Evolutionary conservation across 2,888 invertebrate genomes (phyloP).

Genomic region (Mesoligia furuncula): DNA sequence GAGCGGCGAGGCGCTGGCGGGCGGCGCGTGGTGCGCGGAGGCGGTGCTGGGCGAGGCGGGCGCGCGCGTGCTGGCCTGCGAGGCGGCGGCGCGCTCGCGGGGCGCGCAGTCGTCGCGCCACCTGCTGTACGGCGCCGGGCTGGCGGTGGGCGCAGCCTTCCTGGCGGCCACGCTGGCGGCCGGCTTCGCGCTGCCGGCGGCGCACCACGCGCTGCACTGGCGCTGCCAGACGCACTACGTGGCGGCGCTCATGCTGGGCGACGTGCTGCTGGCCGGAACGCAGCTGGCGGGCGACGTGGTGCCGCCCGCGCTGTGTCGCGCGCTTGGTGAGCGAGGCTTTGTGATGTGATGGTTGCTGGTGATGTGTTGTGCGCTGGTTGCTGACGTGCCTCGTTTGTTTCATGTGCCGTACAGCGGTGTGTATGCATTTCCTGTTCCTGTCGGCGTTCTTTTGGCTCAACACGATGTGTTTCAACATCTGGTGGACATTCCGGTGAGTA

Average conservation of each 20-base stretch:
- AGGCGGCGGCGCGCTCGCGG: conserved; percentile 88
- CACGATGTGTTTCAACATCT: conserved; percentile 98
- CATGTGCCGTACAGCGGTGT: conserved; percentile 91
- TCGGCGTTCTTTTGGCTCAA: conserved; percentile 98
- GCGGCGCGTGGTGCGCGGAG: conserved; percentile 88
- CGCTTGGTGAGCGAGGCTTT: conserved; percentile 91
- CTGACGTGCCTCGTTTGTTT: conserved; percentile 63
- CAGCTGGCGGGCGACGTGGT: conserved; percentile 92
- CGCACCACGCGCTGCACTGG: conserved; percentile 96
- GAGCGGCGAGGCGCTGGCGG: conserved; percentile 83
- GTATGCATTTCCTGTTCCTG: conserved; percentile 96
- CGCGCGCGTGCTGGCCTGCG: conserved; percentile 83
- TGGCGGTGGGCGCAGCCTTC: conserved; percentile 95
- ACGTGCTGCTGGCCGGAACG: conserved; percentile 94
- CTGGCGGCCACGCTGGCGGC: conserved; percentile 95
- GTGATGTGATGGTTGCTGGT: background rate
- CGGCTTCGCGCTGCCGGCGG: conserved; percentile 94
- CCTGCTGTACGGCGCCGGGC: conserved; percentile 94
- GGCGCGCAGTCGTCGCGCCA: conserved; percentile 91
- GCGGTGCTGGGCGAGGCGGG: conserved; percentile 83
- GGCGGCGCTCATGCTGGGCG: conserved; percentile 95
- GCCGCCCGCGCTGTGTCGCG: conserved; percentile 91
- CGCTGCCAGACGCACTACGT: conserved; percentile 97
- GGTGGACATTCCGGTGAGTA: conserved; percentile 96
- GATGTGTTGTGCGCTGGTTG: conserved; percentile 6